These are phyloP conservation scores for Chymomyza procnemis DNA, from an alignment of 2,888 invertebrate species.

Conservation along the genomic window DNA sequence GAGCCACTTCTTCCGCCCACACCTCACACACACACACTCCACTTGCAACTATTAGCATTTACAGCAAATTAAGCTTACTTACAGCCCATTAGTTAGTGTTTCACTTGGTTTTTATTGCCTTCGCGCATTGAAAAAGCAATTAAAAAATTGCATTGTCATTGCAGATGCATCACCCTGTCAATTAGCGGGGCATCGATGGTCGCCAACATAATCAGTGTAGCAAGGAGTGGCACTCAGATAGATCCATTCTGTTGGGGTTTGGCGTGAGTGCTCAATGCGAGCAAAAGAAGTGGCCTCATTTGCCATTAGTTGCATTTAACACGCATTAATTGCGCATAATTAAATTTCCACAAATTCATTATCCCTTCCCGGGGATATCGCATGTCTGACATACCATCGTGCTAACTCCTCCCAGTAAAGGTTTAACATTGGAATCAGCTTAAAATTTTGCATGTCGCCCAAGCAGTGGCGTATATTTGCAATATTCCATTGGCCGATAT, in stretches of 20 bases:
- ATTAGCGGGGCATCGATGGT: slow-evolving; percentile 45
- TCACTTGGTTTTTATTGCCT: no score
- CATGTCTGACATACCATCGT: neutral
- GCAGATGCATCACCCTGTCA: slow-evolving; percentile 14
- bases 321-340: slow-evolving; percentile 68
- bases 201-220: slow-evolving; percentile 2
- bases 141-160: neutral
- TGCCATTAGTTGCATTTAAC: slow-evolving; percentile 53
- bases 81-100: neutral
- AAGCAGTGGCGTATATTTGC: neutral
- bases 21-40: no score
- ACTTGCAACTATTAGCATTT: no score
- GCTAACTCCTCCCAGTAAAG: neutral
- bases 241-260: no score
- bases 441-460: slow-evolving; percentile 16
- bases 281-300: neutral
- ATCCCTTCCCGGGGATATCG: slow-evolving; percentile 41
- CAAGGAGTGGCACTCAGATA: no score
- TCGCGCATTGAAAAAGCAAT: neutral
- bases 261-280: no score
- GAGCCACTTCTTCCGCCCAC: no score
- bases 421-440: slow-evolving; percentile 63
- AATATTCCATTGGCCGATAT: no score
- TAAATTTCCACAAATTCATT: slow-evolving; percentile 69
- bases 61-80: neutral